Evolutionary conservation across 2,797 vertebrate genomes (phyloP).

Genomic region (Manis crassicaudata): DNA sequence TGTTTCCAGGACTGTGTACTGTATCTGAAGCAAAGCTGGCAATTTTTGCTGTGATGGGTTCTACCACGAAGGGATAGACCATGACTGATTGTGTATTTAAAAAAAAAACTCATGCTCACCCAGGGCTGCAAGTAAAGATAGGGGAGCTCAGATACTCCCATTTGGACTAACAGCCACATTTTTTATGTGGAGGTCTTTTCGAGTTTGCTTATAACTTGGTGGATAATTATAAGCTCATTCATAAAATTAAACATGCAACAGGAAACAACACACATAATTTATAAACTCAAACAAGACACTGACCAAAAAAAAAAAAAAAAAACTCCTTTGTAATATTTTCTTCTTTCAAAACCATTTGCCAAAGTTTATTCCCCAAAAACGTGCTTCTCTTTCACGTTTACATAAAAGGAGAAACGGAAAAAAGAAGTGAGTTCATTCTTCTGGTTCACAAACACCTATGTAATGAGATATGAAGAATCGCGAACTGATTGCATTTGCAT

Average conservation of each 20-base stretch:
- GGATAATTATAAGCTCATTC: neutral
- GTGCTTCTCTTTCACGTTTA: neutral
- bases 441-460: neutral
- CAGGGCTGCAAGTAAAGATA: accelerated
- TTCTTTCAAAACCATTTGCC: neutral
- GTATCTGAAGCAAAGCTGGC: neutral
- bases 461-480: neutral
- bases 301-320: neutral
- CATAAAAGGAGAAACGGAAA: neutral
- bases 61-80: neutral
- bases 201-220: neutral
- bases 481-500: too few species aligned
- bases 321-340: neutral
- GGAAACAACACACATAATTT: neutral
- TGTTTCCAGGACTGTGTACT: neutral
- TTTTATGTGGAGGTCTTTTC: neutral
- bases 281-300: neutral
- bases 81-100: neutral
- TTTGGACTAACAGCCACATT: neutral
- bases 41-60: accelerated
- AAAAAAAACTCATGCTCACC: neutral
- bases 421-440: too few species aligned
- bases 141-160: neutral
- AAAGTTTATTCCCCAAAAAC: neutral
- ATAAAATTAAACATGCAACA: neutral